Evolutionary conservation across 1,140 invertebrate species (phyloP).

Genomic region (Drosophila lacertosa): DNA sequence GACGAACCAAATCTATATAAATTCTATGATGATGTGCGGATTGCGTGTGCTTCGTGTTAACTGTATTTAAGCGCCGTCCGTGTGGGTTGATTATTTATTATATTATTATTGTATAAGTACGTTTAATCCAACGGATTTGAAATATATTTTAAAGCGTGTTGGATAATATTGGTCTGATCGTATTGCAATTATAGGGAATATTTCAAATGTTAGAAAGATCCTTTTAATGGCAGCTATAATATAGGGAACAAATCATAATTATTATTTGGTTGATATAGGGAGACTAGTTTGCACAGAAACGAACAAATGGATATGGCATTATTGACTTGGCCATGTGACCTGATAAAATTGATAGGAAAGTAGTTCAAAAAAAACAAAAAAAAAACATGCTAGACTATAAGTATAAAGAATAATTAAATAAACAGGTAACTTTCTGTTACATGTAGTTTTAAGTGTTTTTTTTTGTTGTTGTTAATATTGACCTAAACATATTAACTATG

Average conservation of each 20-base stretch:
- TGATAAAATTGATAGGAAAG: no score
- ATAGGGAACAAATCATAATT: neutral
- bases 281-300: slow-evolving; percentile 2
- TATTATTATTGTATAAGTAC: neutral
- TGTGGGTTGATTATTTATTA: neutral
- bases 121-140: no score
- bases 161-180: slow-evolving; percentile 4
- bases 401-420: no score
- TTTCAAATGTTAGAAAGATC: no score
- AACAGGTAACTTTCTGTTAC: no score
- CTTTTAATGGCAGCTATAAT: neutral
- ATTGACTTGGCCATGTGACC: neutral
- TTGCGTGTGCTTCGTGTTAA: slow-evolving; percentile 1
- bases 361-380: neutral
- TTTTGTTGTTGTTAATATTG: neutral
- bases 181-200: neutral
- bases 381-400: neutral
- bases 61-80: neutral
- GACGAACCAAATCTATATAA: neutral
- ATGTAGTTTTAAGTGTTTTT: neutral
- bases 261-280: neutral
- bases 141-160: no score
- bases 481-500: neutral
- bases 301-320: neutral
- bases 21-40: neutral